Evolutionary conservation across 2,113 vertebrate genomes (phyloP).

Genomic region (Anarhynchus alexandrinus): DNA sequence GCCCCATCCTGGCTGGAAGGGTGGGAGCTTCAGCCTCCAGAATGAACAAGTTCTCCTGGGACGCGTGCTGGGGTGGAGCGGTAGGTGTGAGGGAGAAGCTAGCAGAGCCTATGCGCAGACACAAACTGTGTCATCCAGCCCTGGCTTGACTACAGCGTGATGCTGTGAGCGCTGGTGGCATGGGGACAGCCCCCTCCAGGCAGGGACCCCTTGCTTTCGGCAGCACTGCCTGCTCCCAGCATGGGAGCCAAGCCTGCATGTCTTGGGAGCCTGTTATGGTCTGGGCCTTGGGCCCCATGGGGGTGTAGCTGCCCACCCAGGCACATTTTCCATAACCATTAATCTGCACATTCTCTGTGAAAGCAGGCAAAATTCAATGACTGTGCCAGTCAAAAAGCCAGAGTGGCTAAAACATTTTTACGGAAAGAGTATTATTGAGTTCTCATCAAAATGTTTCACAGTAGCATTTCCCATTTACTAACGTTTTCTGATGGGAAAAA

Average conservation of each 20-base stretch:
- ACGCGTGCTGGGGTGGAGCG: accelerated
- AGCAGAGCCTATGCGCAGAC: neutral
- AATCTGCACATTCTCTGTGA: neutral
- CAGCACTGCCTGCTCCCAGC: neutral
- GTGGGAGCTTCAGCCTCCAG: neutral
- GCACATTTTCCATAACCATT: neutral
- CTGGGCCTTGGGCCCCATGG: neutral
- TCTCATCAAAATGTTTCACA: neutral
- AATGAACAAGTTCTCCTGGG: neutral
- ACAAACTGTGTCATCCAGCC: neutral
- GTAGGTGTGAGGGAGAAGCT: neutral
- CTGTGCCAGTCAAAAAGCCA: neutral
- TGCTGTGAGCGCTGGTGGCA: neutral
- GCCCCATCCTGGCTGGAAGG: neutral
- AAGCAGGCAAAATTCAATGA: neutral
- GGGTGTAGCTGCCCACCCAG: neutral
- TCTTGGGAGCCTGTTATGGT: accelerated
- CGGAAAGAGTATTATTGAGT: neutral
- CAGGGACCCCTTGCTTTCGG: neutral
- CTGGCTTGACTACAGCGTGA: neutral
- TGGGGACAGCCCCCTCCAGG: neutral
- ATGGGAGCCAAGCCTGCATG: accelerated
- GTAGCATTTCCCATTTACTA: neutral
- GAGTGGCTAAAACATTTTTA: neutral
- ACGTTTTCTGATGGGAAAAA: neutral